Evolutionary conservation across 1,140 invertebrate species (phyloP).

Genomic region (Calephelis nemesis): DNA sequence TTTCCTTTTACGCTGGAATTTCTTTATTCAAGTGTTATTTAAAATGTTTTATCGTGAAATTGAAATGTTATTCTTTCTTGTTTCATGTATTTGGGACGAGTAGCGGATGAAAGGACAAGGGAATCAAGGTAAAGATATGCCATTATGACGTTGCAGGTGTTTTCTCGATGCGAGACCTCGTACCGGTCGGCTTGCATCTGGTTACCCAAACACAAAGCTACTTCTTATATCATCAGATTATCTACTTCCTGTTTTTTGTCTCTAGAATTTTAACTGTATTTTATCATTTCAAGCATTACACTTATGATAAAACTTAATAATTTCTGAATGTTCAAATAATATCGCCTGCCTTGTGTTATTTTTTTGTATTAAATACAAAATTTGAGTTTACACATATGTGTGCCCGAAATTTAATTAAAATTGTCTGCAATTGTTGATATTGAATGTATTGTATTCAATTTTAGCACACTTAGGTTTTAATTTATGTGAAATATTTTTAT

Average conservation of each 20-base stretch:
- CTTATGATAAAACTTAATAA: too few relatives aligned
- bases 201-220: constrained; percentile 11
- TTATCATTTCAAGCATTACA: background rate
- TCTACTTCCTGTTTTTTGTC: constrained; percentile 13
- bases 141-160: constrained; percentile 75
- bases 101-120: constrained; percentile 95
- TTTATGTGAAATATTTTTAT: too few relatives aligned
- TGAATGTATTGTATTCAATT: too few relatives aligned
- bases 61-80: constrained; percentile 57
- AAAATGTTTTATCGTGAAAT: constrained; percentile 37
- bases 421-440: too few relatives aligned
- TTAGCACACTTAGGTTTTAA: too few relatives aligned
- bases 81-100: constrained; percentile 77
- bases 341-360: too few relatives aligned
- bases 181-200: constrained; percentile 64
- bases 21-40: constrained; percentile 41
- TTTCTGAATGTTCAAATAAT: too few relatives aligned
- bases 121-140: constrained; percentile 84
- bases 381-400: too few relatives aligned
- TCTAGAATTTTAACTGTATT: background rate
- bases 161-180: constrained; percentile 59
- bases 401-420: too few relatives aligned
- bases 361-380: too few relatives aligned
- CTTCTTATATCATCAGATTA: constrained; percentile 6
- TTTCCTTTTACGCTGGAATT: constrained; percentile 60